Conservation (phyloP, 2,888 invertebrate genomes). For the Himalopsyche anomala region DNA sequence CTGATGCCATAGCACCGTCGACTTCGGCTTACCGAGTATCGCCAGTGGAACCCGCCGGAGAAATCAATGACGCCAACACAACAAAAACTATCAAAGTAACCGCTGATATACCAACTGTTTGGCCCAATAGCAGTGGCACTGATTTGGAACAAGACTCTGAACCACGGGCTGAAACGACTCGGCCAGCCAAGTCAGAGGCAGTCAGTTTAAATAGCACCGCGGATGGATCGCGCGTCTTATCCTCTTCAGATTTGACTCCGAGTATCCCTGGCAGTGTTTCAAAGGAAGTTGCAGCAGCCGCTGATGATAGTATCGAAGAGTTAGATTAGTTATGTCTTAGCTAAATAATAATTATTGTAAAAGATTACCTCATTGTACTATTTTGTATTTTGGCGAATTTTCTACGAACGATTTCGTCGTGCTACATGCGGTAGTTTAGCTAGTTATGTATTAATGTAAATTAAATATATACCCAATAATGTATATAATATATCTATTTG, state of each 20-base stretch:
- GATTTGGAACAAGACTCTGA: background rate
- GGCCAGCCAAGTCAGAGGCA: background rate
- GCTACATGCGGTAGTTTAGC: conserved; percentile 8
- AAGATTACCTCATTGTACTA: conserved; percentile 21
- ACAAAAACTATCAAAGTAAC: background rate
- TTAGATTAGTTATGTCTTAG: background rate
- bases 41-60: background rate
- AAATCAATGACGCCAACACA: background rate
- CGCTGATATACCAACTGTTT: background rate
- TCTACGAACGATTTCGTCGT: conserved; percentile 26
- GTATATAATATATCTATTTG: conserved; percentile 6
- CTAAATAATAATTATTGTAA: conserved; percentile 1
- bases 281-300: background rate
- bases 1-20: background rate
- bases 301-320: background rate
- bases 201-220: background rate
- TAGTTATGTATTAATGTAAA: background rate
- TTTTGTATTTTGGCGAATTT: conserved; percentile 34
- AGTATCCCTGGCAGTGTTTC: background rate
- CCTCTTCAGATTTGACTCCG: background rate
- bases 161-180: background rate
- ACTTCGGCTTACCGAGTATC: conserved; percentile 13
- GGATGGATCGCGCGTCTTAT: too few species aligned
- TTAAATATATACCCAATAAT: conserved; percentile 20
- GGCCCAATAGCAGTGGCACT: background rate